phyloP scores from a whole-genome alignment of 2,888 invertebrate genomes.

The Drosophila nigricruria region DNA sequence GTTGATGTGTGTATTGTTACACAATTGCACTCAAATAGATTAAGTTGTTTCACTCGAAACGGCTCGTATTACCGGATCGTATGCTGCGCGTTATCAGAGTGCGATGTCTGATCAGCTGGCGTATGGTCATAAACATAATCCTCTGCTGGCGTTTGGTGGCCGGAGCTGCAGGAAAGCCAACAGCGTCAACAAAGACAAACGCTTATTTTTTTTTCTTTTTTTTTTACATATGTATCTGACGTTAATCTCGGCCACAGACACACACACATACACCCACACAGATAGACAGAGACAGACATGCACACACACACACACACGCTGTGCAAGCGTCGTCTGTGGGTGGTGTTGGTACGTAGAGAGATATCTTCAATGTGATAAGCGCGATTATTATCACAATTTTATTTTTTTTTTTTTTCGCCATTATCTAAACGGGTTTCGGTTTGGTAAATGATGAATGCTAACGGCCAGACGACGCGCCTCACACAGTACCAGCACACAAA shows the following conservation, averaged over 20 bases:
- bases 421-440: constrained; percentile 72
- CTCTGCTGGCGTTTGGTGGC: constrained; percentile 41
- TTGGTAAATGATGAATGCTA: constrained; percentile 75
- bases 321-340: constrained; percentile 25
- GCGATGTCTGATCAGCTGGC: constrained; percentile 44
- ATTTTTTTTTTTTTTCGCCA: constrained; percentile 55
- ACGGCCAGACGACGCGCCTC: constrained; percentile 63
- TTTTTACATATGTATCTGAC: constrained; percentile 55
- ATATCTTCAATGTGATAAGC: constrained; percentile 72
- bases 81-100: constrained; percentile 26
- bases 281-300: constrained; percentile 4
- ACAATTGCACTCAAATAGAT: constrained; percentile 28
- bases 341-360: constrained; percentile 60
- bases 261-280: constrained; percentile 11
- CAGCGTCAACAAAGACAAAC: constrained; percentile 45
- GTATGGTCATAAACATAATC: constrained; percentile 68
- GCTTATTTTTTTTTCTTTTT: background rate
- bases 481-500: constrained; percentile 51
- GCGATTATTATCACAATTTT: constrained; percentile 72
- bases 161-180: constrained; percentile 38
- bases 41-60: constrained; percentile 11
- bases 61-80: constrained; percentile 10
- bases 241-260: constrained; percentile 59
- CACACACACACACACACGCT: background rate
- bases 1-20: constrained; percentile 9